Evolutionary conservation across 1,140 invertebrate genomes (phyloP).

Genomic region (Chionoecetes opilio): DNA sequence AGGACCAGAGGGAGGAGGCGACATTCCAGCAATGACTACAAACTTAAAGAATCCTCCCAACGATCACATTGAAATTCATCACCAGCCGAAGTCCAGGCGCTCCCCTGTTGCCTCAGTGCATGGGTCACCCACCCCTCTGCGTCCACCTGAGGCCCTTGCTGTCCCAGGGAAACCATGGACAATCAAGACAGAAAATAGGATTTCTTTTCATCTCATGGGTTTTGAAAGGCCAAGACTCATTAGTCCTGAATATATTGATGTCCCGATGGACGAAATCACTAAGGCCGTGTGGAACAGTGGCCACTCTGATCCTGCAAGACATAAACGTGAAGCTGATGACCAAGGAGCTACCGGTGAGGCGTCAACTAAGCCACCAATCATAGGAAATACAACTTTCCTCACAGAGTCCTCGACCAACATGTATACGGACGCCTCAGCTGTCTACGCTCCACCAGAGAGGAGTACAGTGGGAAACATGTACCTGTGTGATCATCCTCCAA

Average conservation of each 20-base stretch:
- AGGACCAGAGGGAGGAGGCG: not conserved
- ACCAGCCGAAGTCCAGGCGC: not conserved
- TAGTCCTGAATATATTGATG: too few relatives aligned
- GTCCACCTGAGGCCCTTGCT: not conserved
- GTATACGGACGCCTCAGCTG: not conserved
- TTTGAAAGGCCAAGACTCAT: too few relatives aligned
- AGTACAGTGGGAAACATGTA: conserved; percentile 18
- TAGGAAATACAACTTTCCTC: not conserved
- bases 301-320: not conserved
- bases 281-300: not conserved
- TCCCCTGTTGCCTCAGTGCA: too few relatives aligned
- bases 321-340: not conserved
- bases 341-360: not conserved
- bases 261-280: too few relatives aligned
- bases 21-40: not conserved
- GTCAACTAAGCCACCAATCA: not conserved
- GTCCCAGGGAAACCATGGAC: not conserved
- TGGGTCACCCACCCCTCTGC: not conserved
- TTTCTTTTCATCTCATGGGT: too few relatives aligned
- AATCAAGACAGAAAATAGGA: too few relatives aligned
- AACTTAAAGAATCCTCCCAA: too few relatives aligned
- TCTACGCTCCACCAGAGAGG: not conserved
- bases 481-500: conserved; percentile 56
- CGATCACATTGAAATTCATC: not conserved
- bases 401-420: not conserved